Evolutionary conservation across 1,140 invertebrate genomes (phyloP), one percentile per base, ranked within the genome.

Genomic region (Drosophila sucinea): DNA sequence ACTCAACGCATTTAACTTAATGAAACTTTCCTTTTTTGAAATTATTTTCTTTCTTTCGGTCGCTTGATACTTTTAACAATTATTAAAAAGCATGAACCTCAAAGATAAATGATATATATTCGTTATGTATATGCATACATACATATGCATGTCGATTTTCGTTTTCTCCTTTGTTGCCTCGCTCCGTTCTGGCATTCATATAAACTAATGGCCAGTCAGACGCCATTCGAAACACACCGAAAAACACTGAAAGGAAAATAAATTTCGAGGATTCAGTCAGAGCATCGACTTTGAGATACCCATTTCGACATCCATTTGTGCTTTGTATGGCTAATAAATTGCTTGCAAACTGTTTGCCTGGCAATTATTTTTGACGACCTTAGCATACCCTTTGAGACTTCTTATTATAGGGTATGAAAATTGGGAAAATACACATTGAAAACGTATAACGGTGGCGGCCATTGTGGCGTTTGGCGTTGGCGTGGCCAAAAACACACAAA

Each of bases 191-290:
- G 55, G n/a, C 66, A 40, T 55, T 30, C 54, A 56, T 67, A 66
- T 64, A 62, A 74, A 85, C 77, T 85, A 85, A 85, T 85, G 70
- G 81, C 64, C 74, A 76, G 74, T 56, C 81, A 81, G 81, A 81
- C 78, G 81, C 81, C 78, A 85, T 85, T 85, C 82, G 67, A 73
- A 81, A 80, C 7, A 51, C 7, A 51, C 44, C 44, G 27, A 51
- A 51, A 51, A 51, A 51, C 25, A 27, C 25, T 27, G 44, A 51
- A 51, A 51, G 11, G 25, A 51, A 51, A 51, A 51, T 51, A 51
- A 51, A 51, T 51, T 27, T 51, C 4, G 2, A 1, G 0, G 3
- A 3, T 8, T 8, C 10, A 51, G 8, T 27, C 2, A 51, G 6
- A 6, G 7, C 2, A 27, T 51, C 44, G 44, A 51, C 44, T 3